Evolutionary conservation across 2,888 invertebrate genomes (phyloP), one percentile per base, ranked within the genome.

Genomic region (Drosophila anomelani): DNA sequence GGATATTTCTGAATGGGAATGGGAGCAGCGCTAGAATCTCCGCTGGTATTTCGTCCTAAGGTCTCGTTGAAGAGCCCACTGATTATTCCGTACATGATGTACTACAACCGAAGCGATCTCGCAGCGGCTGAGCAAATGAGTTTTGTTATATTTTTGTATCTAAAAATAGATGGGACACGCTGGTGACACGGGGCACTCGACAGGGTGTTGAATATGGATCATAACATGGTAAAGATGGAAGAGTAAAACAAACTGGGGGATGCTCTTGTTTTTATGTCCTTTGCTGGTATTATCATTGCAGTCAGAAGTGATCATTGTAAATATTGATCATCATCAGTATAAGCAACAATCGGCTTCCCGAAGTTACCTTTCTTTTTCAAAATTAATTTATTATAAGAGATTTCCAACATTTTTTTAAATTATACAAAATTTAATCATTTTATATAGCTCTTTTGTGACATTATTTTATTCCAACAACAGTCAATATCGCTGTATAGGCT

Each of bases 1-100:
- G 61, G 58, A 53, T 73, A 75, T 86, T 86, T 73, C 72, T 88
- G 89, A 83, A 86, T 83, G 89, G 84, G 64, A 66, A 84, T 78
- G 54, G 69, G 70, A 39, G 54, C 66, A 66, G 78, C 73, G 70
- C 79, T 60, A 69, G 68, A 87, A 81, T 59, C 56, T 55, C 56
- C 6, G 32, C 66, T 53, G 67, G 43, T 49, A 57, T 72, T 61
- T 71, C 73, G 83, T 72, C 75, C 75, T 36, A 39, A 46, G 47
- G 77, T 79, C 72, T 83, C 70, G 77, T 58, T 78, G 74, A 76
- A 63, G 60, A 64, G 61, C 32, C 47, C 36, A 36, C 49, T 64
- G 71, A 58, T 66, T 58, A 66, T 66, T 51, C 44, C 38, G 49
- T 67, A 81, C 78, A 84, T 78, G 81, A 85, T 84, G 81, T 81